Base-by-base conservation (phyloP, 2,797 vertebrate species). In the Thamnophis elegans region DNA sequence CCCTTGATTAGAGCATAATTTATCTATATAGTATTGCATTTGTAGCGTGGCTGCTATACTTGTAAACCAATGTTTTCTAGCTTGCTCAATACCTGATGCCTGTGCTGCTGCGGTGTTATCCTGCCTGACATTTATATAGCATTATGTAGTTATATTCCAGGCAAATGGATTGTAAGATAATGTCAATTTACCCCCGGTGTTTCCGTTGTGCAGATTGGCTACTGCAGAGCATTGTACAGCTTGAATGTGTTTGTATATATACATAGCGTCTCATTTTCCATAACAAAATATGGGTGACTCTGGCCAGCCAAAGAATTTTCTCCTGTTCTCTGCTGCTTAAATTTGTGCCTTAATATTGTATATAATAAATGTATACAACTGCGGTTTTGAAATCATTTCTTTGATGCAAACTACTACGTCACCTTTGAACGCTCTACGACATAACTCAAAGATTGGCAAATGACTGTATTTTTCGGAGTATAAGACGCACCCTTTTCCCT, bases 321-420 rank as follows among this genome's bases (percentile, higher is more conserved):
- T 96, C 95, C 91, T 96, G 85, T 96, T 96, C 96, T 97, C 97
- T 97, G 97, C 97, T 97, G 97, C 97, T 98, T 97, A 95, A 97
- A 97, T 94, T 96, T 96, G 97, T 98, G 98, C 98, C 97, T 98
- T 98, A 98, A 96, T 97, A 96, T 98, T 98, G 97, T 98, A 97
- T 95, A 97, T 97, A 98, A 98, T 98, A 98, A 98, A 98, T 94
- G 96, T 96, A 96, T 97, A 94, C 97, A 95, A 91, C 54, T 47
- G 42, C 36, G 1, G 10, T 47, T 82, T 47, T 1, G 4, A 25
- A 47, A 82, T 12, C 18, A 47, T 82, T 82, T 82, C 22, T 25
- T 82, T 4, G n/a, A 87, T 36, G 54, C 54, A 87, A 87, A 32
- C 54, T 22, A 32, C 28, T 11, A 14, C 20, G 25, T 25, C 73